phyloP scores from a whole-genome alignment of 2,113 vertebrate genomes.

The Epinephelus fuscoguttatus region DNA sequence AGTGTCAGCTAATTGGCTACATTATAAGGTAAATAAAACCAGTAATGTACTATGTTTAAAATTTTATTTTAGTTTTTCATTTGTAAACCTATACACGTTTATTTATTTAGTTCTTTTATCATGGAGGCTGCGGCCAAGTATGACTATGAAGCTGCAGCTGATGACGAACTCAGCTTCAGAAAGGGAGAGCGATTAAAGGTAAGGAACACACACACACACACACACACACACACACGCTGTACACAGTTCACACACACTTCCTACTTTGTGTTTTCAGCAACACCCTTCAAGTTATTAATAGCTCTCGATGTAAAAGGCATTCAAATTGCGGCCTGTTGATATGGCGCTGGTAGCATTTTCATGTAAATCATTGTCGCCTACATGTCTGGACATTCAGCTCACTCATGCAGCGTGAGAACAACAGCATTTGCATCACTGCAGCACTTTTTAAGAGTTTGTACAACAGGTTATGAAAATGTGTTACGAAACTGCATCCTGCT shows the following conservation, averaged over 20 bases:
- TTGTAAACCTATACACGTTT: background rate
- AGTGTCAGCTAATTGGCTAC: background rate
- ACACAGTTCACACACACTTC: conserved; percentile 2
- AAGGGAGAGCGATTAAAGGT: conserved; percentile 15
- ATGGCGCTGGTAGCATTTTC: background rate
- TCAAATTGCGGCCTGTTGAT: background rate
- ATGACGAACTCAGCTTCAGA: conserved; percentile 46
- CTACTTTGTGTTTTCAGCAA: background rate
- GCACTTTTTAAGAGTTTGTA: background rate
- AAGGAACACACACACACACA: background rate
- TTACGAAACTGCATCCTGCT: background rate
- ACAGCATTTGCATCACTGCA: background rate
- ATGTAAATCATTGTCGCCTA: background rate
- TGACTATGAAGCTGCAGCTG: conserved; percentile 8
- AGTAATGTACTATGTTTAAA: background rate
- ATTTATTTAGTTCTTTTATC: background rate
- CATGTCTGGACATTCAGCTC: background rate
- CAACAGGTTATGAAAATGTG: conserved; percentile 1
- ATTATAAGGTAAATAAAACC: background rate
- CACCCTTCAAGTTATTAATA: background rate
- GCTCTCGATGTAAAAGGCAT: background rate
- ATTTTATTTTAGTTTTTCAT: background rate
- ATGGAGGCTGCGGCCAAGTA: conserved; percentile 48
- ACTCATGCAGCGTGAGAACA: no score
- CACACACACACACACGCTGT: background rate